Evolutionary conservation across 2,888 invertebrate species (phyloP), one percentile per base, ranked within the genome.

Genomic region (Carcina quercana): DNA sequence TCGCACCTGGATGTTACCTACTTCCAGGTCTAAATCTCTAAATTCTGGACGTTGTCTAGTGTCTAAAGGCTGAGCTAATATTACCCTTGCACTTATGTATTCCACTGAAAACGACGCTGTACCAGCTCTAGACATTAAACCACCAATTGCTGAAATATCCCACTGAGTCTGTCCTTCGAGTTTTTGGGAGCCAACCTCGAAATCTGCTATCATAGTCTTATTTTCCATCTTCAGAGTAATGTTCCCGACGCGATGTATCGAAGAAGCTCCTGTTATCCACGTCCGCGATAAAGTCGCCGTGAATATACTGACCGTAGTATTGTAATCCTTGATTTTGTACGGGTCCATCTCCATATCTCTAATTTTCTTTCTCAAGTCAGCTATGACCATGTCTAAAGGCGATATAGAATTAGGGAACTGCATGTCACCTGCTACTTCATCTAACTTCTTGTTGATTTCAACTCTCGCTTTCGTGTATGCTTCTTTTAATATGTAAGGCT

Each of bases 361-460:
- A 1, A 95, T 90, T 54, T 89, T 87, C 46, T 89, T 90, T 6
- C 94, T 85, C 0, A 87, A 87, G 54, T 93, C 91, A 0, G 91
- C 88, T 22, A 96, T 87, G 2, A 92, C 89, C 86, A 93, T 92
- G 58, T 96, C 95, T 36, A 95, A 80, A 0, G 95, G 95, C 8
- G 94, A 91, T 48, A 95, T 92, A 0, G 94, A 94, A 62, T 94
- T 94, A 0, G 94, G 93, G 53, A 95, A 91, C 35, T 87, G 88
- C 52, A 91, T 89, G 33, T 87, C 86, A 1, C 87, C 87, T 8
- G 91, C 88, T 8, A 92, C 58, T 47, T 90, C 87, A 11, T 88
- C 87, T 14, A 95, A 86, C 59, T 92, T 88, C 8, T 87, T 85
- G 59, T 95, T 92, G 1, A 95, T 89, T 61, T 91, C 91, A 1